Evolutionary conservation across 2,797 vertebrate species (phyloP).

Genomic region (Adelosebastes latens): DNA sequence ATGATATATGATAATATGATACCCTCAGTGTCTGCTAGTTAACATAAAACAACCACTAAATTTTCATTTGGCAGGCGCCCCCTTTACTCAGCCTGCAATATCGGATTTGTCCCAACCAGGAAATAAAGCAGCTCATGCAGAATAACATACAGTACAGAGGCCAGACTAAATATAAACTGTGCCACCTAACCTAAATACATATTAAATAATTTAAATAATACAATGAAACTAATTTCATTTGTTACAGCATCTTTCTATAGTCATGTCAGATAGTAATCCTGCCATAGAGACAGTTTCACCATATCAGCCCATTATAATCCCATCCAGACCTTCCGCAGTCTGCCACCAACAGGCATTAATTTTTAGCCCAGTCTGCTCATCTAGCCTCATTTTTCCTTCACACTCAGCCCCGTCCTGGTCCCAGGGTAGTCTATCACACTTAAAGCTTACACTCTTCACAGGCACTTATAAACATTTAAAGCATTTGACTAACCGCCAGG

Average conservation of each 20-base stretch:
- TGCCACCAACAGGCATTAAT: conserved; percentile 41
- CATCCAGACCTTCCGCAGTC: conserved; percentile 55
- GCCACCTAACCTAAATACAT: conserved; percentile 10
- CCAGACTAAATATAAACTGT: conserved; percentile 35
- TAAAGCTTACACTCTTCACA: conserved; percentile 59
- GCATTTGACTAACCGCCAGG: conserved; percentile 69
- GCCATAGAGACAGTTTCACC: conserved; percentile 44
- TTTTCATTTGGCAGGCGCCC: conserved; percentile 39
- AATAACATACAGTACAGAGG: conserved; percentile 9
- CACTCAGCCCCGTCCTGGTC: conserved; percentile 45
- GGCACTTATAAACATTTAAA: conserved; percentile 76
- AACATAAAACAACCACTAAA: conserved; percentile 59
- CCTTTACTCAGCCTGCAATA: conserved; percentile 16
- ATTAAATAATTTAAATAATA: not conserved
- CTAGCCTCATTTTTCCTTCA: conserved; percentile 47
- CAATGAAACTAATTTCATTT: conserved; percentile 14
- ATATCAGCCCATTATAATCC: conserved; percentile 65
- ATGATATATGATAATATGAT: conserved; percentile 4
- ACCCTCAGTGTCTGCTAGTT: conserved; percentile 58
- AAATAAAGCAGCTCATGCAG: conserved; percentile 32
- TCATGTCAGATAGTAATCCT: conserved; percentile 49
- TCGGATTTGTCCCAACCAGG: conserved; percentile 28
- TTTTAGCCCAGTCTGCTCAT: conserved; percentile 53
- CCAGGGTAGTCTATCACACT: conserved; percentile 67
- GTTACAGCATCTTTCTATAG: conserved; percentile 13